A percentile compares a stretch with the other conserved stretches of the same genome.
Evolutionary conservation across 2,888 invertebrate genomes (phyloP).

Genomic region (Pristionchus japonicus): DNA sequence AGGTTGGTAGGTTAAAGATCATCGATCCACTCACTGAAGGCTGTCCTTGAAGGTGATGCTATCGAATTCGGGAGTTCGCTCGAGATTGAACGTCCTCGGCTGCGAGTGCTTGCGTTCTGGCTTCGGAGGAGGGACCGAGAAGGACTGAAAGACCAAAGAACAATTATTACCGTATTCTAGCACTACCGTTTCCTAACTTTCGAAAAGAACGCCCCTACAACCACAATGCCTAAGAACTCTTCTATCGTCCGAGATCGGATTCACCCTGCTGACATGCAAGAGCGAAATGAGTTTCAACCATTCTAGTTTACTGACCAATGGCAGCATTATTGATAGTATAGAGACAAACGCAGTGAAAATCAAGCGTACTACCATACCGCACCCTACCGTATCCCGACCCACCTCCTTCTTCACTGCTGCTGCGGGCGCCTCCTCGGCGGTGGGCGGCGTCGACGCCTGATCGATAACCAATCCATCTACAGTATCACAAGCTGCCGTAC

Average conservation of each 20-base stretch:
- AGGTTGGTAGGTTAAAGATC: neutral
- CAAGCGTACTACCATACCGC: neutral
- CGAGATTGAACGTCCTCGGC: neutral
- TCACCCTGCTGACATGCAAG: no score
- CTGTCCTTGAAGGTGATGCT: slow-evolving; percentile 19
- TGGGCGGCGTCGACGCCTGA: neutral
- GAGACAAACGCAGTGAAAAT: no score
- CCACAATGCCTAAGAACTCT: no score
- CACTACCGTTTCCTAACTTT: no score
- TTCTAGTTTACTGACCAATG: no score
- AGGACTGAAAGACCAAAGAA: neutral
- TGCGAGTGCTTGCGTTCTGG: neutral
- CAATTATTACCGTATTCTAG: neutral
- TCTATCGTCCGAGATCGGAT: no score
- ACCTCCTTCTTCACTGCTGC: neutral
- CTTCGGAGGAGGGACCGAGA: neutral
- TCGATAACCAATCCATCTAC: neutral
- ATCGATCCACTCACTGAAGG: neutral
- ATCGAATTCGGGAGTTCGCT: neutral
- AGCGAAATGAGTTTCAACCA: no score
- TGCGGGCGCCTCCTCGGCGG: neutral
- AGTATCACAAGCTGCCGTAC: neutral
- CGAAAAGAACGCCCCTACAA: no score
- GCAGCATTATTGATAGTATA: no score
- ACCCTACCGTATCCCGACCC: neutral